phyloP scores from a whole-genome alignment of 2,113 vertebrate genomes.

The Amphilophus citrinellus region DNA sequence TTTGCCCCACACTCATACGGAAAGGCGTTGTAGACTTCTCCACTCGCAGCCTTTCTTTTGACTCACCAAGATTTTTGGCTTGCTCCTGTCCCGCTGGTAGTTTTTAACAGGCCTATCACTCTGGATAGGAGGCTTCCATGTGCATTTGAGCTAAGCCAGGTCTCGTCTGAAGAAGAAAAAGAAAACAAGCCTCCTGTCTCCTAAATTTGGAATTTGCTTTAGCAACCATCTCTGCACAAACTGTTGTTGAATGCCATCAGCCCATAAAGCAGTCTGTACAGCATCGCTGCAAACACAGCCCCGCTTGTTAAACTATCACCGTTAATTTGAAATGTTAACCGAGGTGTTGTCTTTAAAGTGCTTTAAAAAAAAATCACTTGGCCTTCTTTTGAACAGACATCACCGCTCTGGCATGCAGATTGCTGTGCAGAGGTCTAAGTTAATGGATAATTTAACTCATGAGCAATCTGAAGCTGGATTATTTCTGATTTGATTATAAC shows the following conservation, averaged over 20 bases:
- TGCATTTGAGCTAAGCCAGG: slow-evolving; percentile 65
- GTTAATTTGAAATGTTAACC: slow-evolving; percentile 59
- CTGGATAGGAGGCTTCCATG: slow-evolving; percentile 39
- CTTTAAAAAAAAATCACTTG: slow-evolving; percentile 28
- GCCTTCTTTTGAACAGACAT: slow-evolving; percentile 7
- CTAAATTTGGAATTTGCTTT: slow-evolving; percentile 65
- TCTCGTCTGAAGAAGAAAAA: slow-evolving; percentile 22
- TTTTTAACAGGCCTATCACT: slow-evolving; percentile 35
- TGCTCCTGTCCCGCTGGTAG: slow-evolving; percentile 9
- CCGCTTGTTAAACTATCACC: slow-evolving; percentile 49
- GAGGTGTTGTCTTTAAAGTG: slow-evolving; percentile 48
- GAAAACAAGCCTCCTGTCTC: slow-evolving; percentile 29
- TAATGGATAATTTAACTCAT: slow-evolving; percentile 25
- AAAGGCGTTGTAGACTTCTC: neutral
- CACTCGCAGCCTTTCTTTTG: neutral
- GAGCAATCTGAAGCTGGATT: slow-evolving; percentile 12
- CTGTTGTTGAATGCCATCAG: slow-evolving; percentile 57
- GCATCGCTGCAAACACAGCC: slow-evolving; percentile 38
- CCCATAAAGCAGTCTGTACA: slow-evolving; percentile 52
- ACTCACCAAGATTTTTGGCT: slow-evolving; percentile 45
- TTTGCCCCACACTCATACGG: neutral
- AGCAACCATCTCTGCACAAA: slow-evolving; percentile 62
- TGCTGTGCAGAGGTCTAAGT: neutral
- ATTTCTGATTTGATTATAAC: slow-evolving; percentile 41
- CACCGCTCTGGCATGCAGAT: slow-evolving; percentile 43